Evolutionary conservation across 2,797 vertebrate genomes (phyloP).

Genomic region (Naso thynnoides): DNA sequence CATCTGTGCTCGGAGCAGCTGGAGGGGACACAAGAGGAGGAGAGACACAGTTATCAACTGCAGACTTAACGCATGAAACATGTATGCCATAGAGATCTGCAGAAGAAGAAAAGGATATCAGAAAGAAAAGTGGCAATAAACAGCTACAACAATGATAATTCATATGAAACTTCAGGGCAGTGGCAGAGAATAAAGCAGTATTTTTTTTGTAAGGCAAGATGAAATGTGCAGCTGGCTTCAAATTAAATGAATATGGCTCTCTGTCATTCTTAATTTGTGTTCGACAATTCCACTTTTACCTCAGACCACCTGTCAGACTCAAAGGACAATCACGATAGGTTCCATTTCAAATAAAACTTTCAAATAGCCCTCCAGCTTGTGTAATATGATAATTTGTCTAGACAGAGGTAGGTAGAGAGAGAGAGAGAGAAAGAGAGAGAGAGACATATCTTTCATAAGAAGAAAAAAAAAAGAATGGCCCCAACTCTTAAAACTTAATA

Average conservation of each 20-base stretch:
- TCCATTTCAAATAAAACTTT: conserved; percentile 62
- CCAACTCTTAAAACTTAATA: conserved; percentile 71
- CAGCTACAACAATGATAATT: conserved; percentile 1
- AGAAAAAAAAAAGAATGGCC: conserved; percentile 25
- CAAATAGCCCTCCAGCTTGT: conserved; percentile 47
- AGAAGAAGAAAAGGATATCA: not conserved
- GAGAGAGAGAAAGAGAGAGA: conserved; percentile 49
- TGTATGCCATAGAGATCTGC: not conserved
- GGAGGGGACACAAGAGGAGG: conserved; percentile 28
- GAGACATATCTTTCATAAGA: conserved; percentile 52
- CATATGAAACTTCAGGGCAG: not conserved
- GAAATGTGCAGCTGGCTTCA: not conserved
- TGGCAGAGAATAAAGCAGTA: not conserved
- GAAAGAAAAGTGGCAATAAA: conserved; percentile 26
- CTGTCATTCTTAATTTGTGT: conserved; percentile 18
- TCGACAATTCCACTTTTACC: conserved; percentile 27
- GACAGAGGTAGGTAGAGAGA: conserved; percentile 45
- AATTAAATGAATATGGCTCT: conserved; percentile 1
- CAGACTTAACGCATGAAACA: not conserved
- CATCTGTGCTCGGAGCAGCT: conserved; percentile 94
- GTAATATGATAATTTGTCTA: conserved; percentile 60
- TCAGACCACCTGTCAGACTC: conserved; percentile 39
- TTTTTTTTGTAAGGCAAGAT: not conserved
- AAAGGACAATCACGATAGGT: conserved; percentile 39
- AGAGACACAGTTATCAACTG: not conserved